Evolutionary conservation across 2,888 invertebrate species (phyloP).

Genomic region (Vanessa cardui): DNA sequence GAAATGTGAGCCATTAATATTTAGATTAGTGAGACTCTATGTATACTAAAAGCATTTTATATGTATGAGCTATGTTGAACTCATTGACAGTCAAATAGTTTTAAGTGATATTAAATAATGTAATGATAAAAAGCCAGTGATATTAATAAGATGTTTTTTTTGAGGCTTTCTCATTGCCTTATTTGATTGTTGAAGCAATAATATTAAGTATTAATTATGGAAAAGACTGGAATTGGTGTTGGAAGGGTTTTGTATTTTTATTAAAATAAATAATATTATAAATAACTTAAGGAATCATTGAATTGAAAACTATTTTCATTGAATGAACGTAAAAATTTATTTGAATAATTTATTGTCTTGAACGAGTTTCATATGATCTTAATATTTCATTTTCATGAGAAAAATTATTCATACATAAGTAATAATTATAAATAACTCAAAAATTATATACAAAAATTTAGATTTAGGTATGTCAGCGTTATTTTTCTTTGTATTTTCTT

Average conservation of each 20-base stretch:
- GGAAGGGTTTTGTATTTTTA: conserved; percentile 21
- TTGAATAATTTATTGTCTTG: neutral
- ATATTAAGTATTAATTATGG: conserved; percentile 31
- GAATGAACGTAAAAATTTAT: neutral
- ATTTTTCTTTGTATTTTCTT: neutral
- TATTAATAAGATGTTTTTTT: conserved; percentile 10
- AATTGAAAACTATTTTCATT: conserved; percentile 1
- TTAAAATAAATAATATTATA: conserved; percentile 9
- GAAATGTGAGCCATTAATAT: too few relatives aligned
- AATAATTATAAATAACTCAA: too few relatives aligned
- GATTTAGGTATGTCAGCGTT: neutral
- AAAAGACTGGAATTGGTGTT: conserved; percentile 36
- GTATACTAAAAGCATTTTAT: neutral
- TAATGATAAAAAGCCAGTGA: conserved; percentile 26
- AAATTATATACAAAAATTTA: neutral
- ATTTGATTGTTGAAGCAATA: conserved; percentile 33
- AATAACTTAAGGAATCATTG: neutral
- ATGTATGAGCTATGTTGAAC: neutral
- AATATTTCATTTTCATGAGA: neutral
- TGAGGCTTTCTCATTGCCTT: conserved; percentile 27
- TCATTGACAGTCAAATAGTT: conserved; percentile 8
- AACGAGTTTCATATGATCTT: neutral
- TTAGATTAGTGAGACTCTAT: too few relatives aligned
- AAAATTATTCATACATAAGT: neutral
- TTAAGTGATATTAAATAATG: conserved; percentile 18